Evolutionary conservation across 2,888 invertebrate genomes (phyloP), one percentile per base, ranked within the genome.

Genomic region (Tortrix viridana): DNA sequence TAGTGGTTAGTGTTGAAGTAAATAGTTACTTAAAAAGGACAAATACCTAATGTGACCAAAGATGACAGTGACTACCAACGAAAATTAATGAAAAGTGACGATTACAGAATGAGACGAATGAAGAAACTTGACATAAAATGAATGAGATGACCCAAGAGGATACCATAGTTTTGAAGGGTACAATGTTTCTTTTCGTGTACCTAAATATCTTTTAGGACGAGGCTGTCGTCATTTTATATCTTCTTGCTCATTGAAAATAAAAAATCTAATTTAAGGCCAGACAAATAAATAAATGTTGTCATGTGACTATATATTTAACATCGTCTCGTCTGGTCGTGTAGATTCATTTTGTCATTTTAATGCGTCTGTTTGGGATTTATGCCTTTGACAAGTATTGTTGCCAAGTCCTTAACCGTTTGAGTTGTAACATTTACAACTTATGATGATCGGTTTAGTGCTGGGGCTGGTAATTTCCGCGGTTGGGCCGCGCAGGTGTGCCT

Each of bases 401-500:
- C 72, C 68, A 69, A 70, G 69, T 68, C 67, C 66, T 69, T 69
- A 66, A 65, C 65, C 65, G 57, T 57, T 61, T 66, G 65, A 67
- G 69, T 63, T 69, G 69, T 58, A 32, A 32, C 0, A 12, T 7
- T 32, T 32, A 32, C 12, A 32, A 26, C 12, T 32, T 12, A 26
- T 12, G 9, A 7, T 32, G 32, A 12, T 32, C 12, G 12, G 12
- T 32, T 32, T 32, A 74, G 70, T 69, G 70, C 67, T 73, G 71
- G 69, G 67, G 71, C 65, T 70, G 77, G 75, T 79, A 18, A 9
- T 49, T 9, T 64, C 66, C 71, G 74, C 69, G 77, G 77, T 78
- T 71, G 62, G 71, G 72, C 68, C 64, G 70, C 76, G 73, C 69
- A 73, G 75, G 49, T 32, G 32, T 82, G 81, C 79, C 79, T 81